Evolutionary conservation across 2,888 invertebrate species (phyloP).

Genomic region (Lasioglossum zephyrum): DNA sequence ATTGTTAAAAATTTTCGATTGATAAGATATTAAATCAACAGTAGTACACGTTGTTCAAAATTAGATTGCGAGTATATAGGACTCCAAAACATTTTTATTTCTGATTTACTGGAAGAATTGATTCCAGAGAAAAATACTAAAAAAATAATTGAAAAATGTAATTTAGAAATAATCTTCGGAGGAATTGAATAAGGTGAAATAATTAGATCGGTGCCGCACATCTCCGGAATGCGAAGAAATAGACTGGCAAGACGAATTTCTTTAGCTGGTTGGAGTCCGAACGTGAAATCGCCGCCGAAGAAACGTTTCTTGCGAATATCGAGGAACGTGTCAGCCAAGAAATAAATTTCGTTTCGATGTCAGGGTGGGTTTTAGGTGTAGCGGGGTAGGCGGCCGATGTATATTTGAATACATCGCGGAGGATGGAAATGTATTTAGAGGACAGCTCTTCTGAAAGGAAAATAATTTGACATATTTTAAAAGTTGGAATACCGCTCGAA

Average conservation of each 20-base stretch:
- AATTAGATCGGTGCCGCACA: not conserved
- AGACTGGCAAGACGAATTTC: not conserved
- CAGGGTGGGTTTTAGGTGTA: slow-evolving; percentile 10
- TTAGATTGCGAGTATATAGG: not conserved
- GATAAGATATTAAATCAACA: too few relatives aligned
- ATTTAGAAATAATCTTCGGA: not conserved
- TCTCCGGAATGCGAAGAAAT: not conserved
- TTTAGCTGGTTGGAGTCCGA: not conserved
- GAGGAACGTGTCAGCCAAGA: slow-evolving; percentile 23
- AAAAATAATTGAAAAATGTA: not conserved
- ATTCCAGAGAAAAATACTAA: too few relatives aligned
- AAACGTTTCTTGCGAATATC: slow-evolving; percentile 26
- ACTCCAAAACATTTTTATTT: not conserved
- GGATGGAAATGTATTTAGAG: slow-evolving; percentile 77
- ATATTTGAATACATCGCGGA: slow-evolving; percentile 77
- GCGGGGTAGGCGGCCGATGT: slow-evolving; percentile 29
- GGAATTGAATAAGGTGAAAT: not conserved
- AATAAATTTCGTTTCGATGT: slow-evolving; percentile 51
- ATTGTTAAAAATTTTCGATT: too few relatives aligned
- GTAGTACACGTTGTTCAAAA: not conserved
- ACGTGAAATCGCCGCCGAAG: slow-evolving; percentile 19
- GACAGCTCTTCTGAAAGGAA: slow-evolving; percentile 77
- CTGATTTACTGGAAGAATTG: not conserved
- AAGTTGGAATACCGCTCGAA: slow-evolving; percentile 81
- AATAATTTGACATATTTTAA: slow-evolving; percentile 84